Conservation (phyloP, 30 jellyfish, hydroid and myxozoan genomes). For the Catostylus mosaicus region DNA sequence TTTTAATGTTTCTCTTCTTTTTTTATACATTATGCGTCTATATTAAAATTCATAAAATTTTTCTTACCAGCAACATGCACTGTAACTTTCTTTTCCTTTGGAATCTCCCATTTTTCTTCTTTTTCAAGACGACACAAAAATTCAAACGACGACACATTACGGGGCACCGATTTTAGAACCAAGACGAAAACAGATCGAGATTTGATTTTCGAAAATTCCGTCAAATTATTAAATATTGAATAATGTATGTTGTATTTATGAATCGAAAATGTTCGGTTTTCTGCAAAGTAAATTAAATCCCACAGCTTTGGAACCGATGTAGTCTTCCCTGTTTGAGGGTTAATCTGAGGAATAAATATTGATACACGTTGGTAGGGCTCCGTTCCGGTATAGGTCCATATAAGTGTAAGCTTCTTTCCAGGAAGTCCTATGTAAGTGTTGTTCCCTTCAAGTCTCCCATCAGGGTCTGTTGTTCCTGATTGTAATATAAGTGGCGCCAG, state of each 20-base stretch:
- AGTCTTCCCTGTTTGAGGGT: not conserved
- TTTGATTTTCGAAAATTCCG: constrained; percentile 14
- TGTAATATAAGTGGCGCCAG: not conserved
- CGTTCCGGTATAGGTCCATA: constrained; percentile 32
- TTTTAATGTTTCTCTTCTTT: no score
- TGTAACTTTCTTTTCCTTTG: constrained; percentile 4
- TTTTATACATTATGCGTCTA: no score
- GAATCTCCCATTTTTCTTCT: not conserved
- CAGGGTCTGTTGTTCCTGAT: not conserved
- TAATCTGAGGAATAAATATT: not conserved
- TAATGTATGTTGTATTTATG: not conserved
- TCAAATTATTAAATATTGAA: constrained; percentile 31
- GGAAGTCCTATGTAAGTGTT: constrained; percentile 40
- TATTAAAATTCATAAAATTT: no score
- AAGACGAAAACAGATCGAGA: not conserved
- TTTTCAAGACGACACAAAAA: constrained; percentile 1
- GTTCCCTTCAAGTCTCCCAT: not conserved
- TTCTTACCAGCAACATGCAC: constrained; percentile 37
- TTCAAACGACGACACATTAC: constrained; percentile 27
- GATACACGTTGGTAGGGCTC: constrained; percentile 1
- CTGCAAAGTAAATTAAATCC: constrained; percentile 6
- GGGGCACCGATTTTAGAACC: constrained; percentile 23
- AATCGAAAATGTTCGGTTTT: not conserved
- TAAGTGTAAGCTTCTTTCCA: constrained; percentile 9
- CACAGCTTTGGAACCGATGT: not conserved